Evolutionary conservation across 2,113 vertebrate species (phyloP).

Genomic region (Cinclus mexicanus): DNA sequence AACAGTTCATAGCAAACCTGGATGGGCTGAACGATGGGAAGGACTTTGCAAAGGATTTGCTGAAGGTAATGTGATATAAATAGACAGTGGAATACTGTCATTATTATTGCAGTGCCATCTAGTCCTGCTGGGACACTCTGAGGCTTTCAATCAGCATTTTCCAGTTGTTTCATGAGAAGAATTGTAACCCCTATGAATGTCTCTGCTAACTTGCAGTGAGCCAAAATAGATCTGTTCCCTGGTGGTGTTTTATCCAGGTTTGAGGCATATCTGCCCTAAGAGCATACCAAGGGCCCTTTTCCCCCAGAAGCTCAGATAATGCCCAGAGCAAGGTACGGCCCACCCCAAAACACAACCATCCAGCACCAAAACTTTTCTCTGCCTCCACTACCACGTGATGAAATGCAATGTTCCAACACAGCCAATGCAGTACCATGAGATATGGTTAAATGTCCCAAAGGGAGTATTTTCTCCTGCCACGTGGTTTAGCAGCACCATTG

Average conservation of each 20-base stretch:
- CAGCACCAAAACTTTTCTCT: background rate
- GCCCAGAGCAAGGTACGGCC: background rate
- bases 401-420: background rate
- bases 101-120: background rate
- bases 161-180: background rate
- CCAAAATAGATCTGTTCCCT: background rate
- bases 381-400: background rate
- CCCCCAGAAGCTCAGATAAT: background rate
- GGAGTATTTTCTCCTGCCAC: background rate
- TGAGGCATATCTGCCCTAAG: background rate
- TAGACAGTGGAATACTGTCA: background rate
- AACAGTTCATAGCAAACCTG: conserved; percentile 94
- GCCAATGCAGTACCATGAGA: background rate
- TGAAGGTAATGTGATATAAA: conserved; percentile 83
- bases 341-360: background rate
- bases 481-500: background rate
- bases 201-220: background rate
- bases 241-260: background rate
- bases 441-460: background rate
- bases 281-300: background rate
- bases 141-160: background rate
- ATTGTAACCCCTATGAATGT: background rate
- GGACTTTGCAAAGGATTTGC: conserved; percentile 92
- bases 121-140: background rate
- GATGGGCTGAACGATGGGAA: conserved; percentile 92